A percentile compares a stretch with the other conserved stretches of the same genome.
phyloP scores from a whole-genome alignment of 2,113 vertebrate genomes.

The Megaceryle maxima region DNA sequence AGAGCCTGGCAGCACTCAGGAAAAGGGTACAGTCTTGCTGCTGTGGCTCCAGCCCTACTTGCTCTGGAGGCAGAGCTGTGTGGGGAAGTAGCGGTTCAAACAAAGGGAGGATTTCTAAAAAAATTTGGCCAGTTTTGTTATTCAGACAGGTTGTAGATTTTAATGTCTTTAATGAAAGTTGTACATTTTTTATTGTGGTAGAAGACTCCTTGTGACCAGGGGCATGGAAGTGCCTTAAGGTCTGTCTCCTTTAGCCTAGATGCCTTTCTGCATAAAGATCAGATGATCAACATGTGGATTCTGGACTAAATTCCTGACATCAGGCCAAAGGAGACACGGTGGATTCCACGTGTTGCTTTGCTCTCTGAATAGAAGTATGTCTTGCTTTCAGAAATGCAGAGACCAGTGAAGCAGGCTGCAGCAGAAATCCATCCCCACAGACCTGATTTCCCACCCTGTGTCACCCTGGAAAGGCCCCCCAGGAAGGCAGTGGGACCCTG shows the following conservation, averaged over 20 bases:
- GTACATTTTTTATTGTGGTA: not conserved
- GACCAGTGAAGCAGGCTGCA: not conserved
- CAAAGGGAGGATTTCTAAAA: not conserved
- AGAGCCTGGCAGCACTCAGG: not conserved
- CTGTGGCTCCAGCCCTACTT: not conserved
- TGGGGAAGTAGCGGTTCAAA: not conserved
- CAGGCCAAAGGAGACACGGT: not conserved
- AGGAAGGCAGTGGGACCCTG: not conserved
- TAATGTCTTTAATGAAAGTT: not conserved
- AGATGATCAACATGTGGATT: not conserved
- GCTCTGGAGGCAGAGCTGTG: not conserved
- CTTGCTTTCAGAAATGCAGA: not conserved
- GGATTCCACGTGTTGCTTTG: not conserved
- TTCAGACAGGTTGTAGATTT: not conserved
- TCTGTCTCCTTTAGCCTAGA: not conserved
- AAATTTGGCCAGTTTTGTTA: not conserved
- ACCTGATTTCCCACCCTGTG: not conserved
- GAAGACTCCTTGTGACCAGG: not conserved
- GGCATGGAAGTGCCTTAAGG: not conserved
- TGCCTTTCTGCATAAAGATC: not conserved
- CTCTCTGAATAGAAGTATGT: not conserved
- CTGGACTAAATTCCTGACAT: not conserved
- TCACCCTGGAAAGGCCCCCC: rapidly evolving
- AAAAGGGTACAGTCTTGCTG: not conserved
- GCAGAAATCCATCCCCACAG: not conserved